Percentiles rank a stretch among this genome's conserved stretches.
These are phyloP conservation scores for Leptobrachium ailaonicum DNA, from an alignment of 2,113 vertebrate genomes.

Conservation along the genomic window DNA sequence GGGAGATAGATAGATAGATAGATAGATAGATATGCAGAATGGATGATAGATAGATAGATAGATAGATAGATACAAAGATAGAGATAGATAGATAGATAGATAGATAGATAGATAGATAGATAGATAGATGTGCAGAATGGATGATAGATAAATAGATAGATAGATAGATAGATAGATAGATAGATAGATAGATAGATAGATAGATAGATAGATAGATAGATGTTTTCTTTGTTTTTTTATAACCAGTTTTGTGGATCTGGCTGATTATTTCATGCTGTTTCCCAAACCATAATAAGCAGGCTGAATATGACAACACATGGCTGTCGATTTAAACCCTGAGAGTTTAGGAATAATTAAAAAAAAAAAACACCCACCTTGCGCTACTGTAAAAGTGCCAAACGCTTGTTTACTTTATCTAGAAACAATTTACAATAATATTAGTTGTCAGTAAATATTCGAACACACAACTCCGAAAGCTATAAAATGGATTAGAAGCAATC, in stretches of 20 bases:
- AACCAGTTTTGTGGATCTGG: background rate
- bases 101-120: too few species aligned
- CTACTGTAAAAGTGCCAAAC: slow-evolving; percentile 64
- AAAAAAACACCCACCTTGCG: slow-evolving; percentile 68
- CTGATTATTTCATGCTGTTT: background rate
- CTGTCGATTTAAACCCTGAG: slow-evolving; percentile 51
- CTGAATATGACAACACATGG: slow-evolving; percentile 51
- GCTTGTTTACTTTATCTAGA: slow-evolving; percentile 54
- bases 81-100: too few species aligned
- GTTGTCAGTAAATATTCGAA: slow-evolving; percentile 80
- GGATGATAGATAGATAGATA: too few species aligned
- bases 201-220: too few species aligned
- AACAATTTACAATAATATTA: slow-evolving; percentile 76
- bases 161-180: too few species aligned
- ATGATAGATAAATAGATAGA: too few species aligned
- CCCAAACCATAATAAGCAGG: slow-evolving; percentile 3
- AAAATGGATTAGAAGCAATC: slow-evolving; percentile 85
- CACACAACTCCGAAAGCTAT: slow-evolving; percentile 77
- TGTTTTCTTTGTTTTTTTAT: too few species aligned
- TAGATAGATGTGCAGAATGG: too few species aligned
- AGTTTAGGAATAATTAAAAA: background rate
- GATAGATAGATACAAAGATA: too few species aligned
- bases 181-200: too few species aligned
- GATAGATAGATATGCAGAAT: too few species aligned
- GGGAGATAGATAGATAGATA: too few species aligned